phyloP scores from a whole-genome alignment of 2,797 vertebrate genomes.

The Avahi laniger region DNA sequence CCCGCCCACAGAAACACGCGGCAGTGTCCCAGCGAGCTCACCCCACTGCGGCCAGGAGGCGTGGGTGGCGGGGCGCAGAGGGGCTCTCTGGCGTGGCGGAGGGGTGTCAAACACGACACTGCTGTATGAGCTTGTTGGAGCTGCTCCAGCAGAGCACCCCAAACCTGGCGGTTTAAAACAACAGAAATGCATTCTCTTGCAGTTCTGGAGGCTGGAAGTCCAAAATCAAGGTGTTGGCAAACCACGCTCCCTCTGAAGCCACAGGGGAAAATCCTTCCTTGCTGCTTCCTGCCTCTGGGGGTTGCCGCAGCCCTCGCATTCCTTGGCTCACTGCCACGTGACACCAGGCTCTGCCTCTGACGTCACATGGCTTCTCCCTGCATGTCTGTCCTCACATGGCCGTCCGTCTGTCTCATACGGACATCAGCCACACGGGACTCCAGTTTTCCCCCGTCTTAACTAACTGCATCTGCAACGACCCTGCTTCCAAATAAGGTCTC shows the following conservation, averaged over 20 bases:
- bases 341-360: background rate
- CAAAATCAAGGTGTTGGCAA: background rate
- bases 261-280: rapidly evolving
- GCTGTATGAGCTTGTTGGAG: too few species aligned
- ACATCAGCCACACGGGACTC: rapidly evolving
- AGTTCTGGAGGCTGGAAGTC: background rate
- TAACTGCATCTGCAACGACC: background rate
- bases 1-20: rapidly evolving
- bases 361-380: background rate
- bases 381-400: background rate
- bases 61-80: rapidly evolving
- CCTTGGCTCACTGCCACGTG: rapidly evolving
- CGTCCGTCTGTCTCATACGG: background rate
- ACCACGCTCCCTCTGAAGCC: background rate
- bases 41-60: rapidly evolving
- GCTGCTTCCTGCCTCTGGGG: background rate
- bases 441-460: background rate
- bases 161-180: rapidly evolving
- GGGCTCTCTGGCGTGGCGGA: rapidly evolving
- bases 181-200: background rate
- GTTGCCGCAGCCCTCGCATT: background rate
- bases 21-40: rapidly evolving
- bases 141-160: rapidly evolving
- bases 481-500: background rate
- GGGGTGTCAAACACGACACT: rapidly evolving